Percentiles rank a stretch among this genome's conserved stretches.
Evolutionary conservation across 2,797 vertebrate species (phyloP).

Genomic region (Setipinna tenuifilis): DNA sequence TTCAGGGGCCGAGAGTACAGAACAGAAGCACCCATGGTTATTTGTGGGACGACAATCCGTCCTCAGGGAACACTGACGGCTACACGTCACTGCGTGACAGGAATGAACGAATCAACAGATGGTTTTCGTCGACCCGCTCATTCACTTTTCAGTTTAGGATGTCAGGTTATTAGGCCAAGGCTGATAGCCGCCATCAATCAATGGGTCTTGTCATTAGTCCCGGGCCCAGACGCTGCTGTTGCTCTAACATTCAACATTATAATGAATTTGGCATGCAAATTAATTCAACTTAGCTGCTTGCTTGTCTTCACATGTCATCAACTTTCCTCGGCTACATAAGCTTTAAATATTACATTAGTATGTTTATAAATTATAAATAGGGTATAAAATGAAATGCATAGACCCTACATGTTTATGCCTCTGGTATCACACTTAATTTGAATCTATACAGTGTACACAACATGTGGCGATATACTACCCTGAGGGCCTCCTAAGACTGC

Average conservation of each 20-base stretch:
- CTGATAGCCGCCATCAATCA: background rate
- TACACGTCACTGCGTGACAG: background rate
- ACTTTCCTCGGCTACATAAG: background rate
- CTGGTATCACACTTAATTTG: too few relatives aligned
- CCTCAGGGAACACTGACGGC: background rate
- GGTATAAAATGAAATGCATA: too few relatives aligned
- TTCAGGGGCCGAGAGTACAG: background rate
- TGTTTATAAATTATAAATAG: too few relatives aligned
- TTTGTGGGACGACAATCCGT: constrained; percentile 19
- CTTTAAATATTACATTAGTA: background rate
- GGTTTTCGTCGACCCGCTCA: background rate
- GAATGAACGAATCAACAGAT: constrained; percentile 11
- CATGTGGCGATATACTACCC: too few relatives aligned
- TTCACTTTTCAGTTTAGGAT: constrained; percentile 6
- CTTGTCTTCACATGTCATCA: background rate
- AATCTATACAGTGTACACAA: too few relatives aligned
- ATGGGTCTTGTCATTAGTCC: background rate
- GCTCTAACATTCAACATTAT: background rate
- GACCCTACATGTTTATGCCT: too few relatives aligned
- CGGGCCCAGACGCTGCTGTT: too few relatives aligned
- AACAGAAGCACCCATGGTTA: constrained; percentile 3
- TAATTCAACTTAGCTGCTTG: background rate
- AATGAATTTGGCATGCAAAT: background rate
- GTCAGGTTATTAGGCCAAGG: background rate
- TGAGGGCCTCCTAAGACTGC: too few relatives aligned